These are phyloP conservation scores for Protosalanx chinensis DNA, from an alignment of 2,797 vertebrate species.

Conservation along the genomic window DNA sequence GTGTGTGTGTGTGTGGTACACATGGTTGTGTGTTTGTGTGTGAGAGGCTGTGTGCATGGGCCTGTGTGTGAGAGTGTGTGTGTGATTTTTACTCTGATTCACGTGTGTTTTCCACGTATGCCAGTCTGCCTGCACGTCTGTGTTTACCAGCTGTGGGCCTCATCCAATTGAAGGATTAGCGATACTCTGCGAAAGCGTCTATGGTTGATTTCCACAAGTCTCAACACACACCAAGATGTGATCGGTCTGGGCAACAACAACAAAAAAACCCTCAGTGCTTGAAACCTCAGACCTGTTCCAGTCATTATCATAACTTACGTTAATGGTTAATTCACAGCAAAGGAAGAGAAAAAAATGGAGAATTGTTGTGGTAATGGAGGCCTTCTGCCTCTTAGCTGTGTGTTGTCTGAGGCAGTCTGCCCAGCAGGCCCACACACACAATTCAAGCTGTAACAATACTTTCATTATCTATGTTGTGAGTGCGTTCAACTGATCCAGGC, in stretches of 20 bases:
- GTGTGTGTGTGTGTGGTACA: not conserved
- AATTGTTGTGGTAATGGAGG: not conserved
- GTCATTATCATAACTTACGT: not conserved
- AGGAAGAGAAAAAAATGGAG: not conserved
- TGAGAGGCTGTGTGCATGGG: not conserved
- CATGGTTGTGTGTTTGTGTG: not conserved
- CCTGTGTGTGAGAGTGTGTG: not conserved
- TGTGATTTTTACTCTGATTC: not conserved
- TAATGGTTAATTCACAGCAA: not conserved
- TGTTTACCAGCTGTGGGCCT: not conserved
- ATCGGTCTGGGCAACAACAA: too few species aligned
- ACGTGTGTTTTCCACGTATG: not conserved
- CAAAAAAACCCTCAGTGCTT: not conserved
- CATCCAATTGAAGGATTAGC: not conserved
- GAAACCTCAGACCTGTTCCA: not conserved
- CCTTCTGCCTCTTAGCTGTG: not conserved
- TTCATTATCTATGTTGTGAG: conserved; percentile 15
- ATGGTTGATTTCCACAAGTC: not conserved
- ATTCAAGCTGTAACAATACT: conserved; percentile 1
- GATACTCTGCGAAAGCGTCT: not conserved
- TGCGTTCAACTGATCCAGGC: not conserved
- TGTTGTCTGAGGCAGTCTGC: not conserved
- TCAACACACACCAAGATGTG: too few species aligned
- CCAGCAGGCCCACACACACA: not conserved
- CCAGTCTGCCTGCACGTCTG: not conserved